A percentile compares a stretch with the other conserved stretches of the same genome.
These are phyloP conservation scores for Drosophila kepulauana DNA, from an alignment of 1,140 invertebrate genomes.

Conservation along the genomic window DNA sequence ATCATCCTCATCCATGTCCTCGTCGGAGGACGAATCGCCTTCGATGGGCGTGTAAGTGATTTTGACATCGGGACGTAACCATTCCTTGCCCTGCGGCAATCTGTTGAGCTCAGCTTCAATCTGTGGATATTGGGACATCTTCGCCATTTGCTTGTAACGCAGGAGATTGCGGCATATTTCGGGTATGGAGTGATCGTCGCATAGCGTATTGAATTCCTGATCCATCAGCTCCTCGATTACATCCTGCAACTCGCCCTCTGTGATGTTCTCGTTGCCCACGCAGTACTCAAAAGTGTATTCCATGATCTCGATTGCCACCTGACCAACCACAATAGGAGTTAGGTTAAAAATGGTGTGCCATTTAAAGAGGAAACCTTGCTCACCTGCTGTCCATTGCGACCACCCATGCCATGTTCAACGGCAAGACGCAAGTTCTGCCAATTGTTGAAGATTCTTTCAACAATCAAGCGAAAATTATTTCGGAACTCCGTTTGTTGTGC, in stretches of 20 bases:
- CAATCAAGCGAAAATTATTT: conserved; percentile 86
- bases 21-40: conserved; percentile 85
- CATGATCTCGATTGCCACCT: conserved; percentile 87
- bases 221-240: conserved; percentile 88
- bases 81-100: conserved; percentile 82
- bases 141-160: conserved; percentile 85
- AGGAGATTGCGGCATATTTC: conserved; percentile 85
- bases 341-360: conserved; percentile 54
- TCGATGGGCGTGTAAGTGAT: conserved; percentile 71
- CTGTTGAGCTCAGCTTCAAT: conserved; percentile 82
- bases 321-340: conserved; percentile 28
- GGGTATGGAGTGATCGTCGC: conserved; percentile 88
- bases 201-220: conserved; percentile 88
- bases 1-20: conserved; percentile 80
- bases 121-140: conserved; percentile 80
- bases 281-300: conserved; percentile 87
- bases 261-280: conserved; percentile 86
- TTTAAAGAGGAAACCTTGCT: neutral
- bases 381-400: conserved; percentile 88
- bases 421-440: conserved; percentile 88
- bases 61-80: conserved; percentile 82
- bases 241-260: conserved; percentile 86
- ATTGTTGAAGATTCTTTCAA: conserved; percentile 88
- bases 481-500: conserved; percentile 70
- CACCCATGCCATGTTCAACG: conserved; percentile 89